Evolutionary conservation across 1,140 invertebrate species (phyloP), one percentile per base, ranked within the genome.

Genomic region (Brachionus koreanus): DNA sequence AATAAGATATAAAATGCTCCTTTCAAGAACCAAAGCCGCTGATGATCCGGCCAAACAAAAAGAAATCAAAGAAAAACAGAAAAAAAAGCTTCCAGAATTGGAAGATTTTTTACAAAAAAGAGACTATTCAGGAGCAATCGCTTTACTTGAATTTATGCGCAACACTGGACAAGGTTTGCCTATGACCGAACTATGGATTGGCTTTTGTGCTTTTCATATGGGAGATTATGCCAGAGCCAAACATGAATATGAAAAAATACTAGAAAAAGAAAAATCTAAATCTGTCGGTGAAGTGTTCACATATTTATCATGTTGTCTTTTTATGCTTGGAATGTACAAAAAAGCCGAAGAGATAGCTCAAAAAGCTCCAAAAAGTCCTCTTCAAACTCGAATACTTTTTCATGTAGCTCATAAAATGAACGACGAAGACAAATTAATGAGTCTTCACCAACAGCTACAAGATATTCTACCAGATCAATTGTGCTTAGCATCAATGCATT

Each of bases 401-500:
- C 97, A 99, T 88, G 89, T 98, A 83, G 93, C 95, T 0, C 95
- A 98, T 84, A 98, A 98, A 87, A 91, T 97, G 85, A 92, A 92
- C 19, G 94, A 97, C 86, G 95, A 97, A 86, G 91, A 93, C 29
- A 91, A 92, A 65, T 88, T 96, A 83, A 93, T 93, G 91, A 91
- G 92, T 74, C 91, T 93, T 83, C 93, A 96, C 87, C 92, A 94
- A 74, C 92, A 93, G 83, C 88, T 98, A 9, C 92, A 94, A 83
- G 94, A 97, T 86, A 91, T 93, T 3, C 91, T 95, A 10, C 95
- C 98, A 89, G 96, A 98, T 89, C 96, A 98, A 88, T 89, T 99
- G 7, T 96, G 94, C 84, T 88, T 98, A 43, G 97, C 97, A 3
- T 95, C 96, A 0, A 95, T 99, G 85, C 95, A 99, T 87, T 99